These are phyloP conservation scores for Calcarius lapponicus DNA, from an alignment of 2,797 vertebrate genomes.

Conservation along the genomic window DNA sequence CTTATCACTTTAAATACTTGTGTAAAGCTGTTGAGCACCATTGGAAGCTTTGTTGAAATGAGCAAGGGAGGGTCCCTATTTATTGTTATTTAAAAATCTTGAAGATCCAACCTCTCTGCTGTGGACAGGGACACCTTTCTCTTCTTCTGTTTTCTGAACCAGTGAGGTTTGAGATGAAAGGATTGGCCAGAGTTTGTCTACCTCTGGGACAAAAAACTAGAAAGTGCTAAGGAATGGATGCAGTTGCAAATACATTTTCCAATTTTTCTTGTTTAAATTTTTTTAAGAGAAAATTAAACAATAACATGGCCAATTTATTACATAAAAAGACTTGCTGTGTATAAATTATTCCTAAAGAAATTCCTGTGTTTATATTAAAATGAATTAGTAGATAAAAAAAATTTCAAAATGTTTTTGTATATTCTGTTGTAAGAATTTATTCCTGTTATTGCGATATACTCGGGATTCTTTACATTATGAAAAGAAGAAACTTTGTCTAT, in stretches of 20 bases:
- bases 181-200: conserved; percentile 81
- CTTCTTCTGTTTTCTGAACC: conserved; percentile 77
- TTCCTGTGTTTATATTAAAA: conserved; percentile 91
- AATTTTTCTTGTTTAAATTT: conserved; percentile 80
- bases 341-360: conserved; percentile 93
- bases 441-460: conserved; percentile 91
- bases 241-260: conserved; percentile 80
- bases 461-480: conserved; percentile 89
- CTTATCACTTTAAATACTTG: not conserved
- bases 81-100: conserved; percentile 68
- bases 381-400: conserved; percentile 88
- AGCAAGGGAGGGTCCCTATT: conserved; percentile 58
- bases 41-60: conserved; percentile 39
- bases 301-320: conserved; percentile 88
- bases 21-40: not conserved
- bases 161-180: conserved; percentile 76
- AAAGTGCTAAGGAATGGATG: conserved; percentile 83
- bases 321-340: conserved; percentile 88
- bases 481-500: conserved; percentile 87
- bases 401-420: conserved; percentile 91
- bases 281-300: conserved; percentile 74
- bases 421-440: conserved; percentile 93
- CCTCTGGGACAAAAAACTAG: conserved; percentile 78
- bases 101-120: not conserved
- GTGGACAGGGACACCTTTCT: not conserved